Conservation (phyloP, 2,113 vertebrate species). For the Choloepus hoffmanni region DNA sequence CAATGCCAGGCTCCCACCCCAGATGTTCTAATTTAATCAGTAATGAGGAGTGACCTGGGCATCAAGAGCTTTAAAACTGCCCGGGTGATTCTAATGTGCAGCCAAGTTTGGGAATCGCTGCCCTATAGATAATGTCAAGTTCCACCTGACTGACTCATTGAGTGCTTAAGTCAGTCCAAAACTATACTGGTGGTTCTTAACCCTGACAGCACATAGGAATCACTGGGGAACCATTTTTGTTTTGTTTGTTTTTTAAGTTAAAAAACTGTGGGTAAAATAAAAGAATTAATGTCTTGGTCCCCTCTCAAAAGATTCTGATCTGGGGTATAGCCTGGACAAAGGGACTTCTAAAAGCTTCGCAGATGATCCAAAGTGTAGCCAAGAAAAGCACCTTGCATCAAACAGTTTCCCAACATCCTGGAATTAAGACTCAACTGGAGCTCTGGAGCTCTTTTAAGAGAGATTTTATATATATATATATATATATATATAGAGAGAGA, state of each 20-base stretch:
- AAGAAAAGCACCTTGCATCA: background rate
- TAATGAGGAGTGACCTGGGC: background rate
- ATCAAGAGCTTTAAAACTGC: background rate
- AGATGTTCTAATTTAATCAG: background rate
- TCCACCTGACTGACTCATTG: background rate
- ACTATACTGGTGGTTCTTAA: background rate
- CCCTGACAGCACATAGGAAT: no score
- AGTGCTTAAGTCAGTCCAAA: background rate
- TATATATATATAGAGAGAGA: background rate
- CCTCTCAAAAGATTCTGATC: background rate
- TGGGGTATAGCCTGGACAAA: background rate
- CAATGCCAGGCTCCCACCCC: no score
- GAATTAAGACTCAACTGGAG: background rate
- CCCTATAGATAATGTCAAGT: background rate
- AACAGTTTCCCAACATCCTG: background rate
- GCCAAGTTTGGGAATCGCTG: background rate
- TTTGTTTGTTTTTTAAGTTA: no score
- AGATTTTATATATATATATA: no score
- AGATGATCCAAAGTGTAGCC: background rate
- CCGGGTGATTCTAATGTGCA: background rate
- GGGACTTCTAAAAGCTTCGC: background rate
- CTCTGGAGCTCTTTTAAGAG: background rate
- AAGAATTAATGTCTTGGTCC: no score
- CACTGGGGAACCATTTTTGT: no score
- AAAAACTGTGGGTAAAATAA: no score